phyloP scores from a whole-genome alignment of 2,113 vertebrate genomes.

The Struthio camelus region DNA sequence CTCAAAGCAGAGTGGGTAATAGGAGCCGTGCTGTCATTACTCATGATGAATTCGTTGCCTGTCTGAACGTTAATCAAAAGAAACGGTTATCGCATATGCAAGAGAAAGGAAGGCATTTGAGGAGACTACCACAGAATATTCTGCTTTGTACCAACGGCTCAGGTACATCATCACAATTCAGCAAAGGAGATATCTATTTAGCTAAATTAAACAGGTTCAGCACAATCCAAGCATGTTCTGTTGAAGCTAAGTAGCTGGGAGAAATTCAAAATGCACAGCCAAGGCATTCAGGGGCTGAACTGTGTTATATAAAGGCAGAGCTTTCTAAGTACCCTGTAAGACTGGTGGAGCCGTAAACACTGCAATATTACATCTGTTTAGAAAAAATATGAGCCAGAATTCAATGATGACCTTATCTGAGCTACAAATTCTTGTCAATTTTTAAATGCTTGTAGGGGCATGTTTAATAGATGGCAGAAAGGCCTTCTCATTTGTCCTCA shows the following conservation, averaged over 20 bases:
- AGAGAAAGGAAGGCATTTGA: not conserved
- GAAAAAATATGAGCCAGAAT: constrained; percentile 43
- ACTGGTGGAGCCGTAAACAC: constrained; percentile 25
- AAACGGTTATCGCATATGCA: not conserved
- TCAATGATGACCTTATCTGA: constrained; percentile 53
- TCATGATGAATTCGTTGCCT: not conserved
- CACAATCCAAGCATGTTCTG: not conserved
- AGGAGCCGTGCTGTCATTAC: constrained; percentile 34
- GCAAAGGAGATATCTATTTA: constrained; percentile 27
- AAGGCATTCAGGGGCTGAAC: not conserved
- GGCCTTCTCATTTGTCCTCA: constrained; percentile 51
- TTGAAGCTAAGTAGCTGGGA: constrained; percentile 10
- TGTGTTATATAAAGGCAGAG: constrained; percentile 2
- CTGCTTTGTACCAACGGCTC: not conserved
- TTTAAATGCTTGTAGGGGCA: constrained; percentile 29
- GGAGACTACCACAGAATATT: not conserved
- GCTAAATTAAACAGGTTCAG: constrained; percentile 25
- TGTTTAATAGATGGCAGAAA: constrained; percentile 52
- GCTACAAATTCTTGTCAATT: constrained; percentile 60
- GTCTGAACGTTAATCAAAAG: constrained; percentile 1
- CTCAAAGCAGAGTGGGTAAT: not conserved
- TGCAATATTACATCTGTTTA: constrained; percentile 24
- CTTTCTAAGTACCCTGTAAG: constrained; percentile 22
- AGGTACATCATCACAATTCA: not conserved
- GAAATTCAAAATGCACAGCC: not conserved